A percentile compares a stretch with the other conserved stretches of the same genome.
Evolutionary conservation across 1,140 invertebrate species (phyloP).

Genomic region (Ips nitidus): DNA sequence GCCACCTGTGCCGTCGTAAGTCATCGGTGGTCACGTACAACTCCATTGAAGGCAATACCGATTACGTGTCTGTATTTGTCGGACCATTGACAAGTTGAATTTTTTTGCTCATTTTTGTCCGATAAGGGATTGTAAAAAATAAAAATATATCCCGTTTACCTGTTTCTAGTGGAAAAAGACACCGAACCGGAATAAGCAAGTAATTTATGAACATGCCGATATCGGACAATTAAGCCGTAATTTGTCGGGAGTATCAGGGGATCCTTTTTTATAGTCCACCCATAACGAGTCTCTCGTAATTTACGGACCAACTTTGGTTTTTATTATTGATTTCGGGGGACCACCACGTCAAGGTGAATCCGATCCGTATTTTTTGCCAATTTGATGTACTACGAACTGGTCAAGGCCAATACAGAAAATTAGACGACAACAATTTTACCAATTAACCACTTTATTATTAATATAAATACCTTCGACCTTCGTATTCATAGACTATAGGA

Average conservation of each 20-base stretch:
- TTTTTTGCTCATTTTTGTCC: slow-evolving; percentile 16
- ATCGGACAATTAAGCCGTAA: slow-evolving; percentile 22
- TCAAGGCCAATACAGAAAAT: too few relatives aligned
- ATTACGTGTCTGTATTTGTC: slow-evolving; percentile 24
- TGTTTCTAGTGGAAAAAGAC: neutral
- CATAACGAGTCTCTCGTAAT: slow-evolving; percentile 23
- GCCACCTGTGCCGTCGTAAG: slow-evolving; percentile 18
- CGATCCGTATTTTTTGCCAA: neutral
- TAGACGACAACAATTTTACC: too few relatives aligned
- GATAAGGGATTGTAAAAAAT: slow-evolving; percentile 1
- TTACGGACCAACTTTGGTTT: slow-evolving; percentile 16
- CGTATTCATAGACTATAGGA: too few relatives aligned
- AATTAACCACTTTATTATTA: too few relatives aligned
- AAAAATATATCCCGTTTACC: neutral
- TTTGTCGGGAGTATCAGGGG: slow-evolving; percentile 18
- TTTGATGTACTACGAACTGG: too few relatives aligned
- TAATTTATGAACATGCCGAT: slow-evolving; percentile 20
- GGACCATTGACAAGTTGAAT: slow-evolving; percentile 1
- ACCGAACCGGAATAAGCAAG: neutral
- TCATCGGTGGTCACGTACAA: slow-evolving; percentile 19
- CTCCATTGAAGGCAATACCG: slow-evolving; percentile 24
- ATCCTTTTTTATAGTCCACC: slow-evolving; percentile 16
- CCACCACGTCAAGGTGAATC: slow-evolving; percentile 8
- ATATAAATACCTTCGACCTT: too few relatives aligned
- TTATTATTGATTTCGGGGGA: slow-evolving; percentile 15